phyloP scores from a whole-genome alignment of 2,113 vertebrate species.

The Sakesphorus luctuosus region DNA sequence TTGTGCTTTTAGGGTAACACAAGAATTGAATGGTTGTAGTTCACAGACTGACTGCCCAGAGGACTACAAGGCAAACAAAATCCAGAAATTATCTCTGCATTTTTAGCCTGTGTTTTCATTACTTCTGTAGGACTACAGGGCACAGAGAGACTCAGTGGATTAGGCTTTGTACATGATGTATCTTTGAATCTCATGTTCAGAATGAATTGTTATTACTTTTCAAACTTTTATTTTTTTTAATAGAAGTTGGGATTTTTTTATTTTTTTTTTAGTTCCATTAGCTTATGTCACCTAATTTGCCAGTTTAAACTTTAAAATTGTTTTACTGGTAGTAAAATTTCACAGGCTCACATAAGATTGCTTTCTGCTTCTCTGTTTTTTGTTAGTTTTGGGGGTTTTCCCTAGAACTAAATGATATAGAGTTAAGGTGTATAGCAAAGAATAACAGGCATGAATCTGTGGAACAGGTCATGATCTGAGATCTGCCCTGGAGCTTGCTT shows the following conservation, averaged over 20 bases:
- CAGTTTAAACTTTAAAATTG: background rate
- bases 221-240: background rate
- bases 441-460: background rate
- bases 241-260: background rate
- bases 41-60: background rate
- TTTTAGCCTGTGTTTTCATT: slow-evolving; percentile 17
- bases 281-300: background rate
- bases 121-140: background rate
- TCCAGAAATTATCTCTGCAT: background rate
- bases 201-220: background rate
- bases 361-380: background rate
- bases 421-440: background rate
- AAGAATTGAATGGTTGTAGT: background rate
- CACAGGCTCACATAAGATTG: background rate
- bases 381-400: background rate
- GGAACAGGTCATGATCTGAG: background rate
- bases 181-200: background rate
- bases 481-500: background rate
- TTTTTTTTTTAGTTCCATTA: background rate
- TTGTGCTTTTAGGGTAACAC: background rate
- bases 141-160: background rate
- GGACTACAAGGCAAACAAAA: slow-evolving; percentile 10
- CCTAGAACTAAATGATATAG: background rate
- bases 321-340: background rate
- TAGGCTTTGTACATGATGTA: background rate